These are phyloP conservation scores for Conus ventricosus DNA, from an alignment of 1,140 invertebrate species.

Conservation along the genomic window DNA sequence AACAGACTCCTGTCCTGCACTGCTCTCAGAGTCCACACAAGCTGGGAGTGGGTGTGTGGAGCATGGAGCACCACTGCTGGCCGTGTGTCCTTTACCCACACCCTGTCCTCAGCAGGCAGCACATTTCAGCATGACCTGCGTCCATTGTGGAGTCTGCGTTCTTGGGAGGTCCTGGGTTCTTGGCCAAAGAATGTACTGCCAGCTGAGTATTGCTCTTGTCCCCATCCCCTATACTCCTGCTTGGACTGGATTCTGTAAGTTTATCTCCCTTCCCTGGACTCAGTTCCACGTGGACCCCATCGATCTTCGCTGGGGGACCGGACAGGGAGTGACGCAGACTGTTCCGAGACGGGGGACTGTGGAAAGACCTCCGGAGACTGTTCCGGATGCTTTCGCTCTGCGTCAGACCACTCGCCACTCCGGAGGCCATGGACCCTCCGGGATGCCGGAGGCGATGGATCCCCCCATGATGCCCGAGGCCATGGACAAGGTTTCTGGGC, in stretches of 20 bases:
- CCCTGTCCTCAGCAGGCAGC: not conserved
- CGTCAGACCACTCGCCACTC: not conserved
- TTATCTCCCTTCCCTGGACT: not conserved
- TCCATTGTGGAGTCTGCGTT: not conserved
- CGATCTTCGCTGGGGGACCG: not conserved
- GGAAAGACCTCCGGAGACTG: slow-evolving; percentile 48
- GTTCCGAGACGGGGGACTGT: slow-evolving; percentile 40
- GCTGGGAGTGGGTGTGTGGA: not conserved
- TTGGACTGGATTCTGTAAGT: not conserved
- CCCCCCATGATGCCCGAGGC: slow-evolving; percentile 78
- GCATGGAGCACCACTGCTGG: not conserved
- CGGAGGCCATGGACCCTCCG: not conserved
- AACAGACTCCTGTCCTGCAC: no score
- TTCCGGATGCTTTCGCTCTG: slow-evolving; percentile 37
- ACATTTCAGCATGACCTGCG: not conserved
- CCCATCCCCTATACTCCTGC: not conserved
- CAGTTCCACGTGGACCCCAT: slow-evolving; percentile 13
- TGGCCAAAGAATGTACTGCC: not conserved
- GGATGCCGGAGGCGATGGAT: slow-evolving; percentile 44
- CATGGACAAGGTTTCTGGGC: slow-evolving; percentile 89
- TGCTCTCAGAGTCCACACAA: not conserved
- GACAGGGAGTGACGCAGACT: slow-evolving; percentile 28
- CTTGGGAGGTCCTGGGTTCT: not conserved
- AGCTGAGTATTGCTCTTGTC: not conserved
- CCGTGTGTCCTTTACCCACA: not conserved